Evolutionary conservation across 2,797 vertebrate species (phyloP).

Genomic region (Acropternis orthonyx): DNA sequence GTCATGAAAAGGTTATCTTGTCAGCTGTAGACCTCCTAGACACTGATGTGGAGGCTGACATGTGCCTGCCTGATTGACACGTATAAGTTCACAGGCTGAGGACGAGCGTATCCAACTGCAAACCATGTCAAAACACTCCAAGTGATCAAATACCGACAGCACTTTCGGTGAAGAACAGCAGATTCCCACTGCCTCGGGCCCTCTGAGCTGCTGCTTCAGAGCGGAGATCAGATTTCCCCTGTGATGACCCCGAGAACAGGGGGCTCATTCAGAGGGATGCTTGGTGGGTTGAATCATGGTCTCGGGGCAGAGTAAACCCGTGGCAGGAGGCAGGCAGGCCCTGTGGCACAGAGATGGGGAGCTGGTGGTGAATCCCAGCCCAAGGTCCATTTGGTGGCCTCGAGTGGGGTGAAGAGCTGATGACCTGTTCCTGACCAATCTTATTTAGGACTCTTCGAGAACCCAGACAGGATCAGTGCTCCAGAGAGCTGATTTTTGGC

Average conservation of each 20-base stretch:
- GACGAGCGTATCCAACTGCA: neutral
- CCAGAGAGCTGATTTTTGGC: neutral
- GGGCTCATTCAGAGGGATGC: neutral
- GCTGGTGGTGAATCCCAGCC: neutral
- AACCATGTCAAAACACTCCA: slow-evolving; percentile 44
- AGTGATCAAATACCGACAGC: slow-evolving; percentile 47
- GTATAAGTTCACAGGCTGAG: slow-evolving; percentile 16
- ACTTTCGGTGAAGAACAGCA: neutral
- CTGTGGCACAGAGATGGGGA: neutral
- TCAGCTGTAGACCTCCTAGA: slow-evolving; percentile 33
- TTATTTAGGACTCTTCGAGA: neutral
- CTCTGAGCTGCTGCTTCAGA: neutral
- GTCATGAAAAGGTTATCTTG: slow-evolving; percentile 43
- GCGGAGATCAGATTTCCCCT: slow-evolving; percentile 37
- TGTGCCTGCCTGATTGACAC: neutral
- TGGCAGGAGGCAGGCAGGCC: neutral
- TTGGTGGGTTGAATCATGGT: neutral
- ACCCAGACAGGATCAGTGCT: neutral
- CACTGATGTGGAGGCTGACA: neutral
- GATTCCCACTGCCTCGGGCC: neutral
- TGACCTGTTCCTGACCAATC: neutral
- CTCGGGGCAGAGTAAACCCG: neutral
- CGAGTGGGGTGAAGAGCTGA: neutral
- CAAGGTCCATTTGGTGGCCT: neutral
- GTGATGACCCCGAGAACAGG: slow-evolving; percentile 12